Base-by-base conservation (phyloP, 2,888 invertebrate species). In the Phengaris arion region DNA sequence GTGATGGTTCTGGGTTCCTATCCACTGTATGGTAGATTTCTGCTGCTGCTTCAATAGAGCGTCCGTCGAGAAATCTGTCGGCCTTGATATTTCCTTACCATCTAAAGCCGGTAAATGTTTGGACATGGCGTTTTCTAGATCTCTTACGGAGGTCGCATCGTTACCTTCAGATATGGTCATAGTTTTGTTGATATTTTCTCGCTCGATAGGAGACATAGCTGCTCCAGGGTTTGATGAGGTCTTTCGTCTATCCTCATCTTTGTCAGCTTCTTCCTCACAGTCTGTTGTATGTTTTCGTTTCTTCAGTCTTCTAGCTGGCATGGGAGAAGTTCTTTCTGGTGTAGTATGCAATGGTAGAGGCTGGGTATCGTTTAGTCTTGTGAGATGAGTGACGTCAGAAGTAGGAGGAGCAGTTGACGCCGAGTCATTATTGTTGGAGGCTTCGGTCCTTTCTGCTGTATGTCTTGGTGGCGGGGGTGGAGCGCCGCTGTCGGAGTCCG, bases 71-170 rank as follows among this genome's bases (percentile, higher is more conserved):
- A 98, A 98, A 85, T 98, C 98, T 0, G 98, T 98, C 1, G 96
- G 96, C 82, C 96, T 95, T 0, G 95, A 90, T 74, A 94, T 90
- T 83, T 94, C 92, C 76, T 94, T 93, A 0, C 91, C 92, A 75
- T 94, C 94, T 80, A 95, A 89, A 70, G 94, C 93, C 4, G 97
- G 97, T 77, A 99, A 92, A 92, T 98, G 98, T 85, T 98, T 98
- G 35, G 98, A 98, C 98, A 99, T 99, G 70, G 98, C 98, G 85
- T 98, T 98, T 88, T 99, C 98, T 81, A 99, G 93, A 83, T 98
- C 98, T 89, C 98, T 98, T 0, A 98, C 98, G 1, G 98, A 97
- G 0, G 95, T 95, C 0, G 92, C 92, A 68, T 94, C 94, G 1
- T 90, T 86, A 0, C 89, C 82, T 84, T 90, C 90, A 12, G 90